Percentiles rank a stretch among this genome's conserved stretches.
These are phyloP conservation scores for Melanocharis versteri DNA, from an alignment of 2,113 vertebrate species.

Conservation along the genomic window DNA sequence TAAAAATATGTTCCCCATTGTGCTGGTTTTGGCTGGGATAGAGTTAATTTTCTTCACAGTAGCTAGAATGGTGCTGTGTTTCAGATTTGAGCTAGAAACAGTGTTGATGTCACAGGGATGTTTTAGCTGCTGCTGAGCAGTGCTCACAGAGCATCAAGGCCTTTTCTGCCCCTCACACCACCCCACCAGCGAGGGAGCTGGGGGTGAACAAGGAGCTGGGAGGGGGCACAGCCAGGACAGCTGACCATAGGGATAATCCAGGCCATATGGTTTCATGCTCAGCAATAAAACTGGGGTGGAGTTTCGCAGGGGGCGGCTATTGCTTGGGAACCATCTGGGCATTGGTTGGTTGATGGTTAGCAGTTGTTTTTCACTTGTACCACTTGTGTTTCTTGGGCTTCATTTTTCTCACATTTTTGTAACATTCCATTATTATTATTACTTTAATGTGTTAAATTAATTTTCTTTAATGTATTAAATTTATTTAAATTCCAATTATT, in stretches of 20 bases:
- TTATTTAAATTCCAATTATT: background rate
- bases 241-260: background rate
- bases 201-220: background rate
- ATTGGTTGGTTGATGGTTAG: background rate
- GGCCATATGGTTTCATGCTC: background rate
- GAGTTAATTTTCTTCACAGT: background rate
- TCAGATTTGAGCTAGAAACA: background rate
- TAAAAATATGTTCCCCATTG: background rate
- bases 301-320: background rate
- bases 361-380: background rate
- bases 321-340: background rate
- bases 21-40: background rate
- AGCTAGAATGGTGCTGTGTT: background rate
- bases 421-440: background rate
- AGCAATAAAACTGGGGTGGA: background rate
- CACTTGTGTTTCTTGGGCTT: background rate
- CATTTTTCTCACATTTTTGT: background rate
- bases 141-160: background rate
- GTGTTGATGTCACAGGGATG: background rate
- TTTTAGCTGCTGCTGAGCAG: background rate
- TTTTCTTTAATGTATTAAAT: background rate
- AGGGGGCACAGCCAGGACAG: background rate
- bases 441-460: background rate
- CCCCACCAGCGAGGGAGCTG: fast-evolving
- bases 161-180: fast-evolving